phyloP scores from a whole-genome alignment of 2,888 invertebrate species.

The Dynastes tityus region DNA sequence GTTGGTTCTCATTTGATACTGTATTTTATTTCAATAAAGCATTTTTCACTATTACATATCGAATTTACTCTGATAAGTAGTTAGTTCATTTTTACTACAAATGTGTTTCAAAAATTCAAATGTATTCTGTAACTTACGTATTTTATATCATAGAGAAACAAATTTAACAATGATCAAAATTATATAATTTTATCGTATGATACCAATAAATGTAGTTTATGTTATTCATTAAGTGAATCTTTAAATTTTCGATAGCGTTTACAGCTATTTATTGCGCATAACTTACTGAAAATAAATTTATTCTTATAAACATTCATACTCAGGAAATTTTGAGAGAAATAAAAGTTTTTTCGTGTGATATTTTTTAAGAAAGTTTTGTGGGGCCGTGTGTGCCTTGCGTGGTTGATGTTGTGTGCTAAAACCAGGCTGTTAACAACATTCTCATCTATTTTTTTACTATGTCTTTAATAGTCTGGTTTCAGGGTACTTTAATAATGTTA shows the following conservation, averaged over 20 bases:
- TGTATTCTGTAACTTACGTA: constrained; percentile 50
- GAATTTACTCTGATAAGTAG: constrained; percentile 58
- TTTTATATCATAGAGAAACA: constrained; percentile 43
- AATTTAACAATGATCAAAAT: constrained; percentile 29
- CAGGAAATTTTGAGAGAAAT: constrained; percentile 66
- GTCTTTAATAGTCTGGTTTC: constrained; percentile 54
- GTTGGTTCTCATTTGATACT: constrained; percentile 56
- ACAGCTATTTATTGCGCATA: constrained; percentile 51
- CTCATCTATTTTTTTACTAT: constrained; percentile 46
- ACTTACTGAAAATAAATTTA: constrained; percentile 52
- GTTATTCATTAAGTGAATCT: constrained; percentile 30
- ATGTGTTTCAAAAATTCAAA: constrained; percentile 55
- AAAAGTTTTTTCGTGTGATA: constrained; percentile 64
- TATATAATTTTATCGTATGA: constrained; percentile 24
- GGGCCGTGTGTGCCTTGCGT: constrained; percentile 68
- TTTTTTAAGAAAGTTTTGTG: constrained; percentile 67
- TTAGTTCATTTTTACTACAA: constrained; percentile 54
- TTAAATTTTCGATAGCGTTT: constrained; percentile 50
- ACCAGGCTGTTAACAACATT: constrained; percentile 56
- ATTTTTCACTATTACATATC: constrained; percentile 60
- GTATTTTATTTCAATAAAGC: constrained; percentile 56
- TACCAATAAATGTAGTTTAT: constrained; percentile 27
- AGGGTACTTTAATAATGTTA: constrained; percentile 60
- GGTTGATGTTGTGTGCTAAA: constrained; percentile 61
- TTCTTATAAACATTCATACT: constrained; percentile 59